Evolutionary conservation across 2,113 vertebrate species (phyloP).

Genomic region (Anas platyrhynchos): DNA sequence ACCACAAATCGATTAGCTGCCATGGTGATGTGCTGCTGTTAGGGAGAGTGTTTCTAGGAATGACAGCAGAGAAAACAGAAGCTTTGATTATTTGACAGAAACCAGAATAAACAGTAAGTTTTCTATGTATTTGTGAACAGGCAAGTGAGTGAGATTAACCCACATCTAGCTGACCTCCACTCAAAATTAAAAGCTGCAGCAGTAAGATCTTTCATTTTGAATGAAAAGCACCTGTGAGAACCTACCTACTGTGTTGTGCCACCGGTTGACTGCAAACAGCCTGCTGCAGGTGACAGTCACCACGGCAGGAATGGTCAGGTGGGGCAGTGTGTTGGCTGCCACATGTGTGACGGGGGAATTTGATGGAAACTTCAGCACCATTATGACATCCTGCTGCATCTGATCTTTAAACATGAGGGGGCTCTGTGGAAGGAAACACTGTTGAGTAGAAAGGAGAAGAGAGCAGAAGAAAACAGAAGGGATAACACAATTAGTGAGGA

Average conservation of each 20-base stretch:
- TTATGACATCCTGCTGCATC: slow-evolving; percentile 99
- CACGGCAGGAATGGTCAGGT: slow-evolving; percentile 92
- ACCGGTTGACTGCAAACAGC: slow-evolving; percentile 95
- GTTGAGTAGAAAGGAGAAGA: slow-evolving; percentile 85
- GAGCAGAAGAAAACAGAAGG: slow-evolving; percentile 81
- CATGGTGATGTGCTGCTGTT: slow-evolving; percentile 18
- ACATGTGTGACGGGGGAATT: slow-evolving; percentile 97
- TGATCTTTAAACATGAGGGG: slow-evolving; percentile 99
- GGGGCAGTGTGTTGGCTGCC: slow-evolving; percentile 96
- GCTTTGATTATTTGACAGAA: slow-evolving; percentile 20
- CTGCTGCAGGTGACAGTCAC: slow-evolving; percentile 98
- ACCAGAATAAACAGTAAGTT: not conserved
- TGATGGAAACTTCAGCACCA: slow-evolving; percentile 99
- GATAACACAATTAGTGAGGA: slow-evolving; percentile 84
- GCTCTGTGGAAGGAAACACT: slow-evolving; percentile 99
- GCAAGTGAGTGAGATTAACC: not conserved
- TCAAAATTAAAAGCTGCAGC: not conserved
- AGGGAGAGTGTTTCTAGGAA: not conserved
- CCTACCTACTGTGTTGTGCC: slow-evolving; percentile 98
- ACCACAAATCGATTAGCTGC: slow-evolving; percentile 24
- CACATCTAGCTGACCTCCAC: not conserved
- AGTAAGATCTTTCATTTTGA: not conserved
- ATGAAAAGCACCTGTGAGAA: not conserved
- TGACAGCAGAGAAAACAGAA: slow-evolving; percentile 29
- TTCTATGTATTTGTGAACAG: not conserved